Evolutionary conservation across 2,113 vertebrate species (phyloP).

Genomic region (Machaerirhynchus nigripectus): DNA sequence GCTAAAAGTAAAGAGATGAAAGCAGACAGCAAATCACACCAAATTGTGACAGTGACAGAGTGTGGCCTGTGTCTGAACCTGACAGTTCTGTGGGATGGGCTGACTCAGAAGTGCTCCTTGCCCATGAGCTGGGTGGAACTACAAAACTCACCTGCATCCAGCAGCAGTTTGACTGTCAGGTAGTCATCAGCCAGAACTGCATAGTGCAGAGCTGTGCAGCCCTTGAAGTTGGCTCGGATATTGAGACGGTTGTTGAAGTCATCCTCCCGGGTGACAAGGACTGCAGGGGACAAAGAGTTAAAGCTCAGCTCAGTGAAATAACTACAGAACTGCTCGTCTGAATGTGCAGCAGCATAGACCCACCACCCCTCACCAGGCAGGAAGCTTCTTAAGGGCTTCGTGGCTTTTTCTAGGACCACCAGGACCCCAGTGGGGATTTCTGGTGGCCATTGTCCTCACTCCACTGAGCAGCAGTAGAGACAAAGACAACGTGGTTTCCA

Average conservation of each 20-base stretch:
- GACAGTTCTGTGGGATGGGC: too few species aligned
- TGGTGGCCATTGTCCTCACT: background rate
- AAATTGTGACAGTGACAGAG: background rate
- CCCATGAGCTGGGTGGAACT: background rate
- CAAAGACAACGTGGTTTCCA: background rate
- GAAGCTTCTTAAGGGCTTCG: background rate
- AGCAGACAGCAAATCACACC: background rate
- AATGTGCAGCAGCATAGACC: background rate
- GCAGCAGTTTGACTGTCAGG: conserved; percentile 75
- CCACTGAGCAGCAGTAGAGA: background rate
- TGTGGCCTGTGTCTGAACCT: background rate
- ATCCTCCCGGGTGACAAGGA: conserved; percentile 91
- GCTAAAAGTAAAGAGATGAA: background rate
- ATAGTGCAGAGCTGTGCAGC: conserved; percentile 91
- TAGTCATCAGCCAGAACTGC: conserved; percentile 88
- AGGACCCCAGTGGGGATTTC: accelerated
- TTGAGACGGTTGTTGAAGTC: conserved; percentile 94
- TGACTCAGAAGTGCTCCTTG: background rate
- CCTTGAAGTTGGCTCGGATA: conserved; percentile 88
- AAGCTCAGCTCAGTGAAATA: background rate
- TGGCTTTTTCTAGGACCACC: background rate
- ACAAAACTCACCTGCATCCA: conserved; percentile 81
- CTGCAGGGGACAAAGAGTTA: conserved; percentile 56
- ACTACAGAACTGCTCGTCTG: background rate
- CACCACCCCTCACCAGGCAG: background rate